A percentile compares a stretch with the other conserved stretches of the same genome.
phyloP scores from a whole-genome alignment of 2,888 invertebrate genomes.

The Hyles lineata region DNA sequence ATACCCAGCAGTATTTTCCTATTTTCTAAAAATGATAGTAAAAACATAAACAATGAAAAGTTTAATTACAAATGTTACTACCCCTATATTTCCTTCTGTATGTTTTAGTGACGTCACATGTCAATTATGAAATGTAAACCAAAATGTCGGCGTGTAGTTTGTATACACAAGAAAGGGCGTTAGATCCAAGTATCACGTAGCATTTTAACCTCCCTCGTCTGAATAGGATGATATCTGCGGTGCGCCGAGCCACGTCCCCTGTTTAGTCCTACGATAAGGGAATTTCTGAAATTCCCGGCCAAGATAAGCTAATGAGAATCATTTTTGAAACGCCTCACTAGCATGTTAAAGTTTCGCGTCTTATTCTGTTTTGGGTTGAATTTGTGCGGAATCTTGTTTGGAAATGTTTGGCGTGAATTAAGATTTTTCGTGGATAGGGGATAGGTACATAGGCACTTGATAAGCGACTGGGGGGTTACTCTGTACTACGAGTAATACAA shows the following conservation, averaged over 20 bases:
- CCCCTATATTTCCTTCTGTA: too few relatives aligned
- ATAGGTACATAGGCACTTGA: too few relatives aligned
- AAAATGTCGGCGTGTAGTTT: conserved; percentile 1
- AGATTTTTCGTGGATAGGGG: too few relatives aligned
- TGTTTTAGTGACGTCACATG: too few relatives aligned
- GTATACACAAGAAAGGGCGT: conserved; percentile 49
- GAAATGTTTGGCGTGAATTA: too few relatives aligned
- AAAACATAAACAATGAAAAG: too few relatives aligned
- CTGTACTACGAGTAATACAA: too few relatives aligned
- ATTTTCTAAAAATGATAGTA: too few relatives aligned
- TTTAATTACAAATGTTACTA: too few relatives aligned
- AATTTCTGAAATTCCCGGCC: conserved; percentile 60
- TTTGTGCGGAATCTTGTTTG: conserved; percentile 6
- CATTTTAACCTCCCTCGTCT: conserved; percentile 58
- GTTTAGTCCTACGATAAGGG: conserved; percentile 68
- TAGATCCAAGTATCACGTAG: conserved; percentile 59
- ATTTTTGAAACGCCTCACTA: conserved; percentile 61
- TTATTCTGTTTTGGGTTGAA: conserved; percentile 1
- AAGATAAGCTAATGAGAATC: conserved; percentile 75
- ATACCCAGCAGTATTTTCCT: too few relatives aligned
- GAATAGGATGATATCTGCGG: conserved; percentile 53
- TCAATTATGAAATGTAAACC: background rate
- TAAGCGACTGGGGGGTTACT: too few relatives aligned
- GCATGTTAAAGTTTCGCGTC: conserved; percentile 54
- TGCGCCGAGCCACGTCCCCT: conserved; percentile 54